Evolutionary conservation across 1,140 invertebrate genomes (phyloP).

Genomic region (Rhagoletis zephyria): DNA sequence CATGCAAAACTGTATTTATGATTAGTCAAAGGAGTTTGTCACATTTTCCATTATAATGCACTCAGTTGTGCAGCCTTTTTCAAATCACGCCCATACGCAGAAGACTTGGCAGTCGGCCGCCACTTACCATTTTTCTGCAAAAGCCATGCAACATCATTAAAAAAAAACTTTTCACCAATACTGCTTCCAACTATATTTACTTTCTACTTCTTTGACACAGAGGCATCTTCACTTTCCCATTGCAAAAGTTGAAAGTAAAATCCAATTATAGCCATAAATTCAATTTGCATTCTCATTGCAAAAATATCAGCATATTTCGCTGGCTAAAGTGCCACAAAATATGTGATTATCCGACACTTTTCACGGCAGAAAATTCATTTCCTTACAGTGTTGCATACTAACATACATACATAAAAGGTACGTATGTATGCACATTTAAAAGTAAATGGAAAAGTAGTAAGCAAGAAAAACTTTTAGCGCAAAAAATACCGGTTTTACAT

Average conservation of each 20-base stretch:
- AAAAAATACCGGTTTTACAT: conserved; percentile 36
- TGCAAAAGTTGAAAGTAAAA: background rate
- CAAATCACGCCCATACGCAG: no score
- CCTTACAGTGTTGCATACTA: background rate
- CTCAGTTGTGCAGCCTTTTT: no score
- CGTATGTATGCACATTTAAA: background rate
- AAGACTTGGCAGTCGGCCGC: no score
- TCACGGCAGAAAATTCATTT: background rate
- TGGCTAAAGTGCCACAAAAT: conserved; percentile 24
- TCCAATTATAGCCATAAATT: conserved; percentile 14
- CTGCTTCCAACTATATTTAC: background rate
- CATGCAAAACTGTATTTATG: no score
- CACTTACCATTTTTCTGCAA: no score
- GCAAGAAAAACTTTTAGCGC: conserved; percentile 11
- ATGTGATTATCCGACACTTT: conserved; percentile 30
- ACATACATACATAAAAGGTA: background rate
- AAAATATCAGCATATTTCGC: background rate
- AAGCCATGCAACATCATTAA: background rate
- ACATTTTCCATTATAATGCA: no score
- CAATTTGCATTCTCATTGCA: conserved; percentile 7
- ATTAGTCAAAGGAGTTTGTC: no score
- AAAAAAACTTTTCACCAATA: background rate
- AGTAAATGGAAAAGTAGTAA: conserved; percentile 30
- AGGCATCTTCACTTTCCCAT: background rate
- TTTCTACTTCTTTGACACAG: background rate